Conservation (phyloP, 2,797 vertebrate genomes). For the Falco berigora region DNA sequence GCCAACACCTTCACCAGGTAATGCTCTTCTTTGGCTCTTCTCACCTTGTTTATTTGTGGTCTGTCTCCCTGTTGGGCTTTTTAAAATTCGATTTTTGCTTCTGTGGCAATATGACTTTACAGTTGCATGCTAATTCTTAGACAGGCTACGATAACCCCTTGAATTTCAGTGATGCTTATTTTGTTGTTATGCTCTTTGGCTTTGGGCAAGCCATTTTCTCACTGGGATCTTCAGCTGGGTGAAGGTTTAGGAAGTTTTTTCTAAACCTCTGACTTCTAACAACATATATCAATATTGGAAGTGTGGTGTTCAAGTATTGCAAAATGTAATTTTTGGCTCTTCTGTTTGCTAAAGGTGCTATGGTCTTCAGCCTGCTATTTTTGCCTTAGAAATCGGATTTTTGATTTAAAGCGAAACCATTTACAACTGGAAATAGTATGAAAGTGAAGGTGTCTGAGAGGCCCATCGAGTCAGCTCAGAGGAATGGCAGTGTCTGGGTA, state of each 20-base stretch:
- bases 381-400: background rate
- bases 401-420: background rate
- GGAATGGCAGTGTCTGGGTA: background rate
- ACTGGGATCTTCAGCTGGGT: rapidly evolving
- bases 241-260: background rate
- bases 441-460: background rate
- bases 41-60: background rate
- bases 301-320: background rate
- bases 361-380: background rate
- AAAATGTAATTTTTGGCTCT: background rate
- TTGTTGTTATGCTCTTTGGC: background rate
- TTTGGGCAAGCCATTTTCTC: background rate
- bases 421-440: background rate
- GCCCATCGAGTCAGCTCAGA: rapidly evolving
- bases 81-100: background rate
- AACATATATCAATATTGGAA: too few species aligned
- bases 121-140: too few species aligned
- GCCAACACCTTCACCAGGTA: background rate
- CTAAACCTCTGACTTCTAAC: background rate
- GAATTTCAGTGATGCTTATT: background rate
- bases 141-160: background rate
- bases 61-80: rapidly evolving
- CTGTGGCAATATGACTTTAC: background rate
- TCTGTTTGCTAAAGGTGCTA: background rate
- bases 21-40: background rate